phyloP scores from a whole-genome alignment of 1,140 invertebrate genomes.

The Dreissena polymorpha region DNA sequence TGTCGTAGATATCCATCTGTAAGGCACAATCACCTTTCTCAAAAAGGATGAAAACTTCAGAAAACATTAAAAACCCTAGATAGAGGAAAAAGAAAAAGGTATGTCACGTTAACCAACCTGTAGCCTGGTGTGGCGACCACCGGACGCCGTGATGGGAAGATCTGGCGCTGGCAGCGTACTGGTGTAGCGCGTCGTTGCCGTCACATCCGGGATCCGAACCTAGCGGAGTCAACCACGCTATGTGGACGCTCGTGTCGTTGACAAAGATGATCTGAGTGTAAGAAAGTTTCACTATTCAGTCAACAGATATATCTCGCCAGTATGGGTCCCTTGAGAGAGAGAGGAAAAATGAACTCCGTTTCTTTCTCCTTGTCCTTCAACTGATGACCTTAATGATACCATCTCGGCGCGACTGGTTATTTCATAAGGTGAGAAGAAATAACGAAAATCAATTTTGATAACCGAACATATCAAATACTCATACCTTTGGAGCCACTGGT shows the following conservation, averaged over 20 bases:
- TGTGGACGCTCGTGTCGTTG: slow-evolving; percentile 46
- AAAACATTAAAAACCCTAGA: too few species aligned
- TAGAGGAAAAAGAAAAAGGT: too few species aligned
- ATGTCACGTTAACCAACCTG: slow-evolving; percentile 55
- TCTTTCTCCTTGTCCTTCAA: not conserved
- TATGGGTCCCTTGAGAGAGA: not conserved
- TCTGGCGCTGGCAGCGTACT: slow-evolving; percentile 67
- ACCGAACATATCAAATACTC: too few species aligned
- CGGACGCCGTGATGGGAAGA: slow-evolving; percentile 52
- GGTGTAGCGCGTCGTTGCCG: slow-evolving; percentile 55
- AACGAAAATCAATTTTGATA: not conserved
- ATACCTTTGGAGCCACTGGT: slow-evolving; percentile 71
- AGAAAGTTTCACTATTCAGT: not conserved
- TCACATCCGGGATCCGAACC: slow-evolving; percentile 58
- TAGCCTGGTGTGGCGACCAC: slow-evolving; percentile 68
- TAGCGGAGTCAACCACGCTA: slow-evolving; percentile 70
- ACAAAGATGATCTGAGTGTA: slow-evolving; percentile 60
- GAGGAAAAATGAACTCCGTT: not conserved
- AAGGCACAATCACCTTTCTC: too few species aligned
- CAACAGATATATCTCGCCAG: not conserved
- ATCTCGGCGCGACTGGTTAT: not conserved
- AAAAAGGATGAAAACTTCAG: too few species aligned
- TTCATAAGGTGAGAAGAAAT: not conserved
- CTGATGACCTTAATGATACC: not conserved
- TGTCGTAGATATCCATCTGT: too few species aligned